phyloP scores from a whole-genome alignment of 2,888 invertebrate genomes.

The Tenthredo notha region DNA sequence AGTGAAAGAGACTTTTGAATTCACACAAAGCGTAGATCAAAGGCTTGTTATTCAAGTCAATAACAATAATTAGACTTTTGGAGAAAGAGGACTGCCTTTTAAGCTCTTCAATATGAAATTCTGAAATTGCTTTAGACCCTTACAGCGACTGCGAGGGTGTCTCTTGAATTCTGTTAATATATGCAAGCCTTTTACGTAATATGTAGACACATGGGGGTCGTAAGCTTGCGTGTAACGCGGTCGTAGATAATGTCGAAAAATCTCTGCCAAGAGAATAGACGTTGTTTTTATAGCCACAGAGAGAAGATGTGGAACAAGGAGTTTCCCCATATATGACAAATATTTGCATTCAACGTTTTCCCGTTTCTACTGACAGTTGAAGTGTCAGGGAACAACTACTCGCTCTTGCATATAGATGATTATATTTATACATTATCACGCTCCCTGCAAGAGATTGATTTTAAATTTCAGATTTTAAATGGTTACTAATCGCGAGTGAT shows the following conservation, averaged over 20 bases:
- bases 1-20: neutral
- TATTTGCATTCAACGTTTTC: constrained; percentile 45
- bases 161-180: constrained; percentile 11
- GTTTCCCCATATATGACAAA: constrained; percentile 22
- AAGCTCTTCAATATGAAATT: constrained; percentile 8
- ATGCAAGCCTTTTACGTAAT: constrained; percentile 10
- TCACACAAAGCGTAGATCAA: neutral
- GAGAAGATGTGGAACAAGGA: neutral
- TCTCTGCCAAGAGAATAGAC: constrained; percentile 43
- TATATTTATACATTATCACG: neutral
- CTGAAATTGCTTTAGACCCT: neutral
- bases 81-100: neutral
- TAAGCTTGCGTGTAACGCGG: neutral
- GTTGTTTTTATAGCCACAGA: neutral
- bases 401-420: neutral
- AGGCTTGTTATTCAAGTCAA: constrained; percentile 15
- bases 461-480: neutral
- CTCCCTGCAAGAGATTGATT: neutral
- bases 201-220: neutral
- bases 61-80: neutral
- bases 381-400: constrained; percentile 2
- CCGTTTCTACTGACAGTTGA: neutral
- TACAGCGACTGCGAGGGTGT: neutral
- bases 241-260: constrained; percentile 30
- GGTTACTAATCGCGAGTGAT: constrained; percentile 6